Evolutionary conservation across 2,113 vertebrate genomes (phyloP), one percentile per base, ranked within the genome.

Genomic region (Psittacus erithacus): DNA sequence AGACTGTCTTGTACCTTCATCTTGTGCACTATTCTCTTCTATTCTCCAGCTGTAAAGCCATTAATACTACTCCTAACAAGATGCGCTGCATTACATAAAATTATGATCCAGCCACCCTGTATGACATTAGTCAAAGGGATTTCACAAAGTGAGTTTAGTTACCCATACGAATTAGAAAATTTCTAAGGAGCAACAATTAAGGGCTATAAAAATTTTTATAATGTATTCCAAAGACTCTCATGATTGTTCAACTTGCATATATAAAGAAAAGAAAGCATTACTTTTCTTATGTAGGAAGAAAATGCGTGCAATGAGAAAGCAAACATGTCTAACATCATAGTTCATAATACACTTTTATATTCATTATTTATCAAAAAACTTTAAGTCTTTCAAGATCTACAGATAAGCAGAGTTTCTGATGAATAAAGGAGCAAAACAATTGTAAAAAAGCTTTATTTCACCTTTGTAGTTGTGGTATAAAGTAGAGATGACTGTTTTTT

Each of bases 41-140:
- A 3, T 29, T 69, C 11, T 79, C 15, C 39, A 39, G 1, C 25
- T 65, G 22, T 60, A 63, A 84, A 81, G 17, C 2, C 10, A 15
- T 70, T 22, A 82, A 17, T 43, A 57, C 9, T 12, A 18, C 17
- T 24, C 15, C 70, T 63, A 87, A 52, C 9, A 74, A 24, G 19
- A 63, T 10, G 4, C 2, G 52, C 13, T 31, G 5, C 8, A 63
- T 67, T 55, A 50, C 5, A 11, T 31, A 41, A 80, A 70, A 67
- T 52, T 74, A 11, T 23, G n/a, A 8, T 28, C 35, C 17, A 38
- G 13, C 4, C 0, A 1, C 38, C 38, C 22, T 44, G 3, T 31
- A 49, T 46, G 16, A 57, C 3, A 22, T 43, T 53, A 44, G 6
- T 33, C 14, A 70, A 65, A 57, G 6, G 2, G 7, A 23, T 69